Percentiles rank a stretch among this genome's conserved stretches.
phyloP scores from a whole-genome alignment of 1,140 invertebrate genomes.

The Aphelinus certus region DNA sequence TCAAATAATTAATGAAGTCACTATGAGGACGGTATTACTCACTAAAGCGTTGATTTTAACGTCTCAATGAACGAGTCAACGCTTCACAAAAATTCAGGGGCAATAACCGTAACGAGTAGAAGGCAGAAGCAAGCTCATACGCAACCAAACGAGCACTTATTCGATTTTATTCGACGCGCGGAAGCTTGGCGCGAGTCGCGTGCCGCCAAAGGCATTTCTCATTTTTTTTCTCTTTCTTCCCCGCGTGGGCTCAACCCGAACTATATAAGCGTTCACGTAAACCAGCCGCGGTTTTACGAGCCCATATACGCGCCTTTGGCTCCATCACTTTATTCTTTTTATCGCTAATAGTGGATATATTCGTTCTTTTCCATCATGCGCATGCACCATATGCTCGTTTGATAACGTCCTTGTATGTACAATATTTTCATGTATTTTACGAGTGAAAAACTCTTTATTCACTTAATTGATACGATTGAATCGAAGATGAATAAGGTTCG shows the following conservation, averaged over 20 bases:
- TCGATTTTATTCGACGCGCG: conserved; percentile 25
- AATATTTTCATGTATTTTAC: no score
- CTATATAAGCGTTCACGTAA: conserved; percentile 46
- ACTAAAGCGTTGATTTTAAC: conserved; percentile 13
- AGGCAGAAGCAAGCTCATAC: background rate
- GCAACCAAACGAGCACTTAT: conserved; percentile 21
- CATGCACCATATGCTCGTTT: background rate
- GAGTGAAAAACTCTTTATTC: no score
- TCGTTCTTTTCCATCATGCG: background rate
- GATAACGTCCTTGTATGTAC: no score
- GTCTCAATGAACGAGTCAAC: conserved; percentile 22
- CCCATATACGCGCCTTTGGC: conserved; percentile 47
- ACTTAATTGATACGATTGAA: no score
- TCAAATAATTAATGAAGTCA: no score
- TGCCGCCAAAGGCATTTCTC: background rate
- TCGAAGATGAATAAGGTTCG: no score
- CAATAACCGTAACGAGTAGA: conserved; percentile 13
- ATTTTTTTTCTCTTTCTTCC: conserved; percentile 1
- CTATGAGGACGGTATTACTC: no score
- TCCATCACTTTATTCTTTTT: conserved; percentile 57
- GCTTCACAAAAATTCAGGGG: background rate
- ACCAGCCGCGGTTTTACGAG: conserved; percentile 57
- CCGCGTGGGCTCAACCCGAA: background rate
- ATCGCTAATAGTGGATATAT: conserved; percentile 56
- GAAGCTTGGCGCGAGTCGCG: conserved; percentile 11